Evolutionary conservation across 2,113 vertebrate species (phyloP).

Genomic region (Hippopotamus amphibius): DNA sequence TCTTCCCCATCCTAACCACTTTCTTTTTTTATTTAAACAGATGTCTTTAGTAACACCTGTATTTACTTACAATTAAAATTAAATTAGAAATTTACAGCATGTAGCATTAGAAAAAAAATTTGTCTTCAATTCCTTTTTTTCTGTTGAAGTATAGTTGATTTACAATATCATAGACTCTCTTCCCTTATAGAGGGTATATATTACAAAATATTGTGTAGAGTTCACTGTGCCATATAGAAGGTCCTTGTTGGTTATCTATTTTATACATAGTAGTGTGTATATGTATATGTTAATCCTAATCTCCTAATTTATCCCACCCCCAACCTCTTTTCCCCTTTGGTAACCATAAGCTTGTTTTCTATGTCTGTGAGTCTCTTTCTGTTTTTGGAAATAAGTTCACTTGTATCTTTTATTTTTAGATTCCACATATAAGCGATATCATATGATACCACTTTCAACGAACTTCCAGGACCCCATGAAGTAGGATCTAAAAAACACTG

Average conservation of each 20-base stretch:
- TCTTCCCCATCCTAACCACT: background rate
- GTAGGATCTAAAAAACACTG: background rate
- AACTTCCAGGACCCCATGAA: background rate
- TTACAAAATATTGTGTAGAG: background rate
- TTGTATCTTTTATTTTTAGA: background rate
- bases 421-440: background rate
- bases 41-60: background rate
- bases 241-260: background rate
- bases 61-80: slow-evolving; percentile 10
- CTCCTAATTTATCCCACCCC: background rate
- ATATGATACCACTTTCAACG: background rate
- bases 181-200: background rate
- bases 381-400: background rate
- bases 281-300: background rate
- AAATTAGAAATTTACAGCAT: background rate
- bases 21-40: background rate
- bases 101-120: background rate
- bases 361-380: background rate
- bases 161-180: background rate
- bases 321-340: background rate
- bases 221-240: background rate
- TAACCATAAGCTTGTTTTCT: background rate
- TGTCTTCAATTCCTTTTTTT: background rate
- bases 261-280: background rate
- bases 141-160: background rate